Percentiles rank a stretch among this genome's conserved stretches.
These are phyloP conservation scores for Oceanites oceanicus DNA, from an alignment of 2,113 vertebrate genomes.

Conservation along the genomic window DNA sequence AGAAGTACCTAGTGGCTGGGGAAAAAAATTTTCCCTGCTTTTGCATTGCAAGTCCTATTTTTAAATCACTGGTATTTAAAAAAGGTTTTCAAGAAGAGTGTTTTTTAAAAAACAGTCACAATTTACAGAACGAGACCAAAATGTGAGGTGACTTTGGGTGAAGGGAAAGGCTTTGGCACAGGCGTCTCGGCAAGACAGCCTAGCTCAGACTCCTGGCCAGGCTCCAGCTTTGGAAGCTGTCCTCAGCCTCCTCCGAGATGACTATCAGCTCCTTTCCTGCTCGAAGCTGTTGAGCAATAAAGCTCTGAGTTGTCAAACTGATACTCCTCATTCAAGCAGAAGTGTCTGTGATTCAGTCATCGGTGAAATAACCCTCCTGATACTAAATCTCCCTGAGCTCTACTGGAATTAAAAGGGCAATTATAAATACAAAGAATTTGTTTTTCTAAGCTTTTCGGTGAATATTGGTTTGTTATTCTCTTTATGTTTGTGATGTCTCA, in stretches of 20 bases:
- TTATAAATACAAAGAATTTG: neutral
- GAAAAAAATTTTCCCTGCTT: neutral
- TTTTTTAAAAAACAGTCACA: neutral
- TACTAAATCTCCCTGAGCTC: neutral
- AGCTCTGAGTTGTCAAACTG: constrained; percentile 39
- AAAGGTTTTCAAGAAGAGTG: neutral
- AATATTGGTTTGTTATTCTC: neutral
- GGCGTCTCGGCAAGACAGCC: neutral
- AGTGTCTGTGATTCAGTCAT: constrained; percentile 19
- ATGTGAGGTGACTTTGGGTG: neutral
- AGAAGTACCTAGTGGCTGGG: neutral
- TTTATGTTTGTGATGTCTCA: neutral
- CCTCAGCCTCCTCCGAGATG: neutral
- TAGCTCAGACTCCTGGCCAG: neutral
- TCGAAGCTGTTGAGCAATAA: constrained; percentile 41
- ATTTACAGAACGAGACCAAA: neutral
- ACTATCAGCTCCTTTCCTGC: constrained; percentile 13
- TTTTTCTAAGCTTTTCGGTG: neutral
- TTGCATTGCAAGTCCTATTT: neutral
- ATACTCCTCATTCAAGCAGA: constrained; percentile 37
- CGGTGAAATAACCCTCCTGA: neutral
- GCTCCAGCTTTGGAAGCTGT: constrained; percentile 27
- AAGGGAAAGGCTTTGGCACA: neutral
- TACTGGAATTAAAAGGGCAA: neutral
- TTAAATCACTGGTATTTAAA: neutral